phyloP scores from a whole-genome alignment of 2,113 vertebrate species.

The Leucoraja erinaceus region DNA sequence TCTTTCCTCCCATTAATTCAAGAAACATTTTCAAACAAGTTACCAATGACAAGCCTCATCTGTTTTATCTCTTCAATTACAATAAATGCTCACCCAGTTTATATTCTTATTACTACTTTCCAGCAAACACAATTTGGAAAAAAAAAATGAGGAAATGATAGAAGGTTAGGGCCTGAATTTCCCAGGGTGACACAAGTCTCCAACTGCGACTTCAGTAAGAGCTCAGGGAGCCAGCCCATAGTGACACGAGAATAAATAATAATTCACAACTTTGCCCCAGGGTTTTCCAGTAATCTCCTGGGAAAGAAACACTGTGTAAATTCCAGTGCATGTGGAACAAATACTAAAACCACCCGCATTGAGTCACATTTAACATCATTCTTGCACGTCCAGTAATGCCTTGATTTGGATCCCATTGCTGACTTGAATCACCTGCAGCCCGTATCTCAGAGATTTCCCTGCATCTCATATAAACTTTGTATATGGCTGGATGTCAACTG shows the following conservation, averaged over 20 bases:
- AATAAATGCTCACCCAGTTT: conserved; percentile 2
- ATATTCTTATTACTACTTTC: not conserved
- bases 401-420: not conserved
- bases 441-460: not conserved
- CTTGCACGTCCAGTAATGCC: not conserved
- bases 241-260: not conserved
- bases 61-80: not conserved
- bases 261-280: not conserved
- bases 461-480: not conserved
- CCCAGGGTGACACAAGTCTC: not conserved
- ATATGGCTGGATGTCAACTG: not conserved
- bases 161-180: not conserved
- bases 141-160: not conserved
- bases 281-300: not conserved
- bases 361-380: not conserved
- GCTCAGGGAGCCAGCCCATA: not conserved
- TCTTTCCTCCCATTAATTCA: not conserved
- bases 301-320: no score
- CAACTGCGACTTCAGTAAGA: not conserved
- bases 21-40: not conserved
- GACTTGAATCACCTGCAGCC: not conserved
- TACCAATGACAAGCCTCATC: conserved; percentile 6
- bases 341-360: no score
- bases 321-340: no score
- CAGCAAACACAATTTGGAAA: not conserved